Evolutionary conservation across 2,888 invertebrate species (phyloP).

Genomic region (Girardia tigrina): DNA sequence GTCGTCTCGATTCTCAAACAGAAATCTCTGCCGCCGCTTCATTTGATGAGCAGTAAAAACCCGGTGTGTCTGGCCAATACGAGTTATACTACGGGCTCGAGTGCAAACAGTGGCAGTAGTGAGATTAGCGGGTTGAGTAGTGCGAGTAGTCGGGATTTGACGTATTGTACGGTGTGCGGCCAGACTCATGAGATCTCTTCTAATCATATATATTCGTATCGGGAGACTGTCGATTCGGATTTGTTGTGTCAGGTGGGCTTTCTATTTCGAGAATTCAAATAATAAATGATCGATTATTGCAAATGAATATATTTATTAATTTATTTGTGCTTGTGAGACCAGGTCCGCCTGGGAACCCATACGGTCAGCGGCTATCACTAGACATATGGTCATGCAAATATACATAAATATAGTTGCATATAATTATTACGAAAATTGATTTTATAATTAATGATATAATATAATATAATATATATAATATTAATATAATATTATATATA

Average conservation of each 20-base stretch:
- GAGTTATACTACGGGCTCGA: neutral
- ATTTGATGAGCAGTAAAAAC: slow-evolving; percentile 1
- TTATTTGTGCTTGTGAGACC: too few species aligned
- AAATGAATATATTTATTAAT: too few species aligned
- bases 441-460: too few species aligned
- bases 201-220: neutral
- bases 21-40: neutral
- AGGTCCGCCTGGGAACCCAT: too few species aligned
- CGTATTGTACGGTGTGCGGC: neutral
- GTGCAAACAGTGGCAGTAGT: neutral
- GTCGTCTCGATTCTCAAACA: neutral
- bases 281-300: too few species aligned
- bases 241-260: neutral
- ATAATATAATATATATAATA: too few species aligned
- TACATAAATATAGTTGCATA: too few species aligned
- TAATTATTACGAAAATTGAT: too few species aligned
- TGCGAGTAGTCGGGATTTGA: slow-evolving; percentile 15
- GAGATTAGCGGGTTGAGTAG: neutral
- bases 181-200: neutral
- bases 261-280: too few species aligned
- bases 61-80: neutral
- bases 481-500: too few species aligned
- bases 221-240: neutral
- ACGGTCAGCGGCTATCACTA: too few species aligned
- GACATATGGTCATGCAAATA: too few species aligned